Percentiles rank a stretch among this genome's conserved stretches.
Evolutionary conservation across 2,888 invertebrate species (phyloP).

Genomic region (Serrognathus titanus): DNA sequence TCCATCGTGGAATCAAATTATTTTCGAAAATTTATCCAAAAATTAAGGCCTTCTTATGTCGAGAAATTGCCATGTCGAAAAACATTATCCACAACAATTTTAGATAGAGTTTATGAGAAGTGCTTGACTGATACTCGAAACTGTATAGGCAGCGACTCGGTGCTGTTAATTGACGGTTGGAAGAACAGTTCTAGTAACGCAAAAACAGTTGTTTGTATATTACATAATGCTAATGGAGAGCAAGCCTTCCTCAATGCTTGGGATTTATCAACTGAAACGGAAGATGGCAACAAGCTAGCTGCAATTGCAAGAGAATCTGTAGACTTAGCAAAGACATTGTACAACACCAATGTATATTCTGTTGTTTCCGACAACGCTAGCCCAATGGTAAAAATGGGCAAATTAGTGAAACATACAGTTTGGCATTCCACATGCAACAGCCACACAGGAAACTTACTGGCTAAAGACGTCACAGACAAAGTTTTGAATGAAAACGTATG

Average conservation of each 20-base stretch:
- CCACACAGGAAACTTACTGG: slow-evolving; percentile 21
- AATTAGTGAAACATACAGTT: slow-evolving; percentile 9
- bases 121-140: not conserved
- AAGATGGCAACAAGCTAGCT: slow-evolving; percentile 12
- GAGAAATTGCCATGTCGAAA: not conserved
- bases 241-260: slow-evolving; percentile 21
- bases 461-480: slow-evolving; percentile 12
- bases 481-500: not conserved
- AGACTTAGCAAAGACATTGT: slow-evolving; percentile 13
- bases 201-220: slow-evolving; percentile 13
- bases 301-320: slow-evolving; percentile 14
- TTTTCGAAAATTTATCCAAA: slow-evolving; percentile 8
- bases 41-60: not conserved
- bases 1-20: not conserved
- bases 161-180: slow-evolving; percentile 21
- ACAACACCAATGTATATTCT: slow-evolving; percentile 19
- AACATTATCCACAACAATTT: slow-evolving; percentile 3
- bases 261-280: slow-evolving; percentile 19
- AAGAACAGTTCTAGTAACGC: slow-evolving; percentile 16
- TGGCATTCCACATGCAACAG: slow-evolving; percentile 22
- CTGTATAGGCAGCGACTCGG: not conserved
- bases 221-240: slow-evolving; percentile 9
- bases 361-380: slow-evolving; percentile 24
- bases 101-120: not conserved
- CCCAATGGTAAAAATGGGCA: slow-evolving; percentile 19